Evolutionary conservation across 1,140 invertebrate genomes (phyloP), one percentile per base, ranked within the genome.

Genomic region (Drosophila ercepeae): DNA sequence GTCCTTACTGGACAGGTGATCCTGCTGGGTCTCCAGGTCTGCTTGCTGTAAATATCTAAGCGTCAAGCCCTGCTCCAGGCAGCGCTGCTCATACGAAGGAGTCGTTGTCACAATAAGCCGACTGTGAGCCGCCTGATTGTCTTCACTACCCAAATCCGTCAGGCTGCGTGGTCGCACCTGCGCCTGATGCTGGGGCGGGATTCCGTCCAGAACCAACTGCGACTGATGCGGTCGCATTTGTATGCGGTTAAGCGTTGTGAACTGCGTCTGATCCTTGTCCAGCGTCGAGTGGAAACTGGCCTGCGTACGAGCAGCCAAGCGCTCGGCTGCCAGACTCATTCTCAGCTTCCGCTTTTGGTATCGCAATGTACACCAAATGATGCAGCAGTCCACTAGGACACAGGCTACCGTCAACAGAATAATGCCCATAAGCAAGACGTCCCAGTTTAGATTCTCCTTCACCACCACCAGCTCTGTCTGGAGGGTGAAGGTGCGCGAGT

Each of bases 311-410:
- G 59, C 53, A 0, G 63, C 61, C 27, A 67, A 13, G 1, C 64
- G 29, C 8, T 68, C 64, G 6, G 96, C 68, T 16, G 58, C 72
- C 34, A 68, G 13, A 18, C 32, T 72, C 9, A 49, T 64, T 18
- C 36, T 46, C 4, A 68, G 39, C 51, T 90, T 90, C 0, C 78
- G 67, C 1, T 67, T 72, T 19, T 97, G 95, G 90, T 98, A 98
- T 76, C 98, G 98, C 58, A 98, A 96, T 4, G 97, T 94, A 8
- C 98, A 96, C 97, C 97, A 98, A 21, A 98, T 94, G 8, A 97
- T 93, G 0, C 97, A 98, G 3, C 97, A 98, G 3, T 95, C 94
- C 13, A 98, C 96, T 27, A 97, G 95, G 90, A 97, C 97, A 91
- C 96, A 81, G 19, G 98, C 96, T 0, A 98, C 95, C 2, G 96